A percentile compares a stretch with the other conserved stretches of the same genome.
Conservation (phyloP, 2,113 vertebrate species). For the Tragelaphus imberbis region DNA sequence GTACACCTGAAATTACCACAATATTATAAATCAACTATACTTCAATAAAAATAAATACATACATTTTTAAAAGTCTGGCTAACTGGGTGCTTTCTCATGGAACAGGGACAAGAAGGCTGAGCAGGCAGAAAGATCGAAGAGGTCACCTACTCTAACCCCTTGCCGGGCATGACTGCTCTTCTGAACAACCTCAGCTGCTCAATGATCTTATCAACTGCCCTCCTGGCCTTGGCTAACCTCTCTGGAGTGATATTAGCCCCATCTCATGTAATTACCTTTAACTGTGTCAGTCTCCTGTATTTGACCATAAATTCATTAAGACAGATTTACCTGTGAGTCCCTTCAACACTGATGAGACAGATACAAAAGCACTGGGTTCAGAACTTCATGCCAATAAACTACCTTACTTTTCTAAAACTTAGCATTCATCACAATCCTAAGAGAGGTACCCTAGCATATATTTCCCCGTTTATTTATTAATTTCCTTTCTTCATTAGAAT, state of each 20-base stretch:
- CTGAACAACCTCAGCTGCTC: background rate
- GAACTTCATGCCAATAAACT: background rate
- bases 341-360: background rate
- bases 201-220: background rate
- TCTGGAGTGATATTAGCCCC: background rate
- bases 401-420: background rate
- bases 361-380: background rate
- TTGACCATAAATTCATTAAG: background rate
- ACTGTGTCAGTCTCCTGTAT: background rate
- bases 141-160: background rate
- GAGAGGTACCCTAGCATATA: background rate
- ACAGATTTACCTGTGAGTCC: background rate
- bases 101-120: background rate
- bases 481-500: background rate
- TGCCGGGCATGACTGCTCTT: background rate
- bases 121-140: background rate
- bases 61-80: background rate
- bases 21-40: background rate
- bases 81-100: rapidly evolving
- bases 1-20: background rate
- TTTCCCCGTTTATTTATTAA: background rate
- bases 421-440: background rate
- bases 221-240: background rate
- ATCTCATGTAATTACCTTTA: background rate
- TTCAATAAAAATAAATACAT: background rate